Percentiles rank a stretch among this genome's conserved stretches.
Conservation (phyloP, 2,797 vertebrate species). For the Enteromius paludinosus region DNA sequence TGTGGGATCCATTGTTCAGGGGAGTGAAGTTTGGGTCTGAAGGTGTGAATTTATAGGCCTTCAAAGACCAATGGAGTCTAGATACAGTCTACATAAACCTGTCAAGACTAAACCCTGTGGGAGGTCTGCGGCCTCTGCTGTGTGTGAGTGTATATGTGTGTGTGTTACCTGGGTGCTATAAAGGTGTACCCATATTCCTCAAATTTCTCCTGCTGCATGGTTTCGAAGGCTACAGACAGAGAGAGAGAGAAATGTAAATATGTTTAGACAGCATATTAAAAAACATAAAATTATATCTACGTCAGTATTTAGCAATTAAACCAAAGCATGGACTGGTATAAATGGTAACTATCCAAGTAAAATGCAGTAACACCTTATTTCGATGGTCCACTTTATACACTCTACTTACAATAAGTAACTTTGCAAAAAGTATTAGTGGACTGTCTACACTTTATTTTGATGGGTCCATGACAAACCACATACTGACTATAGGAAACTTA, state of each 20-base stretch:
- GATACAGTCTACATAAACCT: constrained; percentile 51
- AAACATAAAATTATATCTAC: not conserved
- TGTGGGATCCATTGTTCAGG: constrained; percentile 32
- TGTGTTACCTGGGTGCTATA: constrained; percentile 91
- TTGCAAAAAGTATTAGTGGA: too few relatives aligned
- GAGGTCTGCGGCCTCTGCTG: constrained; percentile 42
- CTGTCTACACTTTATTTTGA: too few relatives aligned
- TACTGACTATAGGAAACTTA: too few relatives aligned
- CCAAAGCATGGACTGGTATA: not conserved
- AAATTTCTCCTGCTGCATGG: constrained; percentile 87
- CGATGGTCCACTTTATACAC: too few relatives aligned
- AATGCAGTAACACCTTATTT: too few relatives aligned
- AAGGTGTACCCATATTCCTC: constrained; percentile 91
- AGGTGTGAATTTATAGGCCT: constrained; percentile 57
- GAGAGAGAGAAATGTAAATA: constrained; percentile 5
- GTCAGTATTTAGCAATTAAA: not conserved
- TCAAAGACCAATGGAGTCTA: constrained; percentile 48
- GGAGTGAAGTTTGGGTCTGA: constrained; percentile 28
- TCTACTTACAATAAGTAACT: too few relatives aligned
- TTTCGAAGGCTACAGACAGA: constrained; percentile 83
- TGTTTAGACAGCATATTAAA: not conserved
- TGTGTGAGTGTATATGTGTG: constrained; percentile 4
- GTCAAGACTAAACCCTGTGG: constrained; percentile 47
- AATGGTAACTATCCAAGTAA: not conserved
- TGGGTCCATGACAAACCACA: too few relatives aligned